Conservation (phyloP, 1,140 invertebrate species). For the Alviniconcha marisindica region DNA sequence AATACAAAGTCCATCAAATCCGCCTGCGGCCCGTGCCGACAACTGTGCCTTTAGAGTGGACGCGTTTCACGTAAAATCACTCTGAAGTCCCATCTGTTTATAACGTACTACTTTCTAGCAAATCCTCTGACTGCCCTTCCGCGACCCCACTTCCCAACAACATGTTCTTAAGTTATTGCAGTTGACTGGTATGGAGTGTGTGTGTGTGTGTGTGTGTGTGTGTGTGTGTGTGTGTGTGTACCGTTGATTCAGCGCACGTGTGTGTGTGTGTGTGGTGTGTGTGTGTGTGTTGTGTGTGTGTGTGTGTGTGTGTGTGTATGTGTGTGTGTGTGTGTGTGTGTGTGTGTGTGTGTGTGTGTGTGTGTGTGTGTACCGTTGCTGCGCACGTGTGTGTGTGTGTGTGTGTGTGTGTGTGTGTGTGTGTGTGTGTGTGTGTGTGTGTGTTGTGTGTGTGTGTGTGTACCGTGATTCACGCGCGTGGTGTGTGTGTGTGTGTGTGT, state of each 20-base stretch:
- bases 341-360: not conserved
- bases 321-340: not conserved
- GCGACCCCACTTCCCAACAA: no score
- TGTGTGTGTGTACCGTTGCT: not conserved
- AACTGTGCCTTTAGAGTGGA: no score
- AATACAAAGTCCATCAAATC: no score
- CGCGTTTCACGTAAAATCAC: no score
- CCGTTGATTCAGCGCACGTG: not conserved
- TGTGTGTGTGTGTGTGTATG: not conserved
- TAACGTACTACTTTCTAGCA: no score
- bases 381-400: not conserved
- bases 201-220: slow-evolving; percentile 10
- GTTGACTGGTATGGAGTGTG: not conserved
- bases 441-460: no score
- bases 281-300: slow-evolving; percentile 9
- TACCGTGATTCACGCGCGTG: no score
- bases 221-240: slow-evolving; percentile 17
- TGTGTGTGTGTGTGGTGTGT: not conserved
- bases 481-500: no score
- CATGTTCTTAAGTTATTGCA: no score
- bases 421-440: not conserved
- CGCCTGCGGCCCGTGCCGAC: no score
- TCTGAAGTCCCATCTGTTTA: no score
- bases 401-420: not conserved
- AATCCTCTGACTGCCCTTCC: no score